A percentile compares a stretch with the other conserved stretches of the same genome.
phyloP scores from a whole-genome alignment of 1,140 invertebrate genomes.

The Dermatophagoides farinae region DNA sequence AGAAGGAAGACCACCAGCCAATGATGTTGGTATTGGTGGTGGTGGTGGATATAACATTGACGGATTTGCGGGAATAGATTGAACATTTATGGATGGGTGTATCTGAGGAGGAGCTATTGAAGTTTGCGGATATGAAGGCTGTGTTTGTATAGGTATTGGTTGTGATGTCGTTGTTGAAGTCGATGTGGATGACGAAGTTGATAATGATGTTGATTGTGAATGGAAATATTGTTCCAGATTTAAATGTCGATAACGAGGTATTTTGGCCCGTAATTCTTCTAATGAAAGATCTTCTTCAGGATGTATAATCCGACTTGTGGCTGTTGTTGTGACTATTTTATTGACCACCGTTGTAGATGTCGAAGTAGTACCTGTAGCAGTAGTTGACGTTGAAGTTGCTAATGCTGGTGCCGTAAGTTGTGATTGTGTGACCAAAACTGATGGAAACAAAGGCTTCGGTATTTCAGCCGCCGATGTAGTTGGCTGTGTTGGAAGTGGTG shows the following conservation, averaged over 20 bases:
- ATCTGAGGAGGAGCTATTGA: not conserved
- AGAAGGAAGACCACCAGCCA: not conserved
- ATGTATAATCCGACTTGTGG: slow-evolving; percentile 75
- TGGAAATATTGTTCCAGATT: not conserved
- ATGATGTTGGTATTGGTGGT: not conserved
- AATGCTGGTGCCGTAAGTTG: not conserved
- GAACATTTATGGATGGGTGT: not conserved
- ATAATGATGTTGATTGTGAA: too few relatives aligned
- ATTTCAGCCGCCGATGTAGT: not conserved
- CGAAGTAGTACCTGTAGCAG: not conserved
- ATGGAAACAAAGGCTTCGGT: slow-evolving; percentile 1
- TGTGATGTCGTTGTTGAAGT: too few relatives aligned
- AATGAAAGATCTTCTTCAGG: slow-evolving; percentile 77
- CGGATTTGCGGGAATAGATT: not conserved
- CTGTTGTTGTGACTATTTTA: slow-evolving; percentile 47
- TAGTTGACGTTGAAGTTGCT: not conserved
- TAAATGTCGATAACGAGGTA: slow-evolving; percentile 43
- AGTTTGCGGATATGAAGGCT: too few relatives aligned
- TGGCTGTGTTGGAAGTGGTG: not conserved
- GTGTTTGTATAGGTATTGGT: too few relatives aligned
- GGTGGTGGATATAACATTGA: not conserved
- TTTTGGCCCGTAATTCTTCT: slow-evolving; percentile 58
- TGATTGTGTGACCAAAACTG: not conserved
- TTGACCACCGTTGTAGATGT: not conserved
- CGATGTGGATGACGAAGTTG: too few relatives aligned